These are phyloP conservation scores for Coboldia fuscipes DNA, from an alignment of 1,140 invertebrate genomes.

Conservation along the genomic window DNA sequence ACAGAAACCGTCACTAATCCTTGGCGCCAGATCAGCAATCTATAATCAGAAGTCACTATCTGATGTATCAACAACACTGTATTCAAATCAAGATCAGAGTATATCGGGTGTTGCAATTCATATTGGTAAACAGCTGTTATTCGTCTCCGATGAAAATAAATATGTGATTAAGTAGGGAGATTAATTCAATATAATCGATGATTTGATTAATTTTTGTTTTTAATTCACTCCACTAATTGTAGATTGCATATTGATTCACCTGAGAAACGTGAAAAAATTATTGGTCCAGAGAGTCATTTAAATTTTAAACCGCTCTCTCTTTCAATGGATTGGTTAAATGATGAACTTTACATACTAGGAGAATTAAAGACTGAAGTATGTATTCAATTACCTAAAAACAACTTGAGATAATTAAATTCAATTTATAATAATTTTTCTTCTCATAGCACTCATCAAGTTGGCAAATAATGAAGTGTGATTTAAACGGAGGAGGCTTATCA, in stretches of 20 bases:
- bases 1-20: slow-evolving; percentile 37
- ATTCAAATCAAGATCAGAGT: slow-evolving; percentile 5
- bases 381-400: not conserved
- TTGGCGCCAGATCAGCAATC: slow-evolving; percentile 43
- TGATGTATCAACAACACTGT: slow-evolving; percentile 20
- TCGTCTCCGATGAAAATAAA: slow-evolving; percentile 47
- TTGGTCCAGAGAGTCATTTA: slow-evolving; percentile 7
- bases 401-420: too few species aligned
- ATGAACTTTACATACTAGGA: slow-evolving; percentile 56
- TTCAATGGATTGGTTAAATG: slow-evolving; percentile 73
- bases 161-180: slow-evolving; percentile 25
- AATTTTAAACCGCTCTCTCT: slow-evolving; percentile 32
- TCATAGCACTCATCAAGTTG: slow-evolving; percentile 21
- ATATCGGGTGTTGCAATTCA: slow-evolving; percentile 47
- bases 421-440: too few species aligned
- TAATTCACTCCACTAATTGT: not conserved
- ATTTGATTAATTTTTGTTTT: not conserved
- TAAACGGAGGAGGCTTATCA: slow-evolving; percentile 42
- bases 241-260: not conserved
- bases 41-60: slow-evolving; percentile 41
- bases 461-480: slow-evolving; percentile 51
- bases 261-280: slow-evolving; percentile 7
- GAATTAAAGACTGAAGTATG: slow-evolving; percentile 17
- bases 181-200: not conserved
- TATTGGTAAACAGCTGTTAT: slow-evolving; percentile 41